phyloP scores from a whole-genome alignment of 2,888 invertebrate genomes.

The Orthonevra nobilis region DNA sequence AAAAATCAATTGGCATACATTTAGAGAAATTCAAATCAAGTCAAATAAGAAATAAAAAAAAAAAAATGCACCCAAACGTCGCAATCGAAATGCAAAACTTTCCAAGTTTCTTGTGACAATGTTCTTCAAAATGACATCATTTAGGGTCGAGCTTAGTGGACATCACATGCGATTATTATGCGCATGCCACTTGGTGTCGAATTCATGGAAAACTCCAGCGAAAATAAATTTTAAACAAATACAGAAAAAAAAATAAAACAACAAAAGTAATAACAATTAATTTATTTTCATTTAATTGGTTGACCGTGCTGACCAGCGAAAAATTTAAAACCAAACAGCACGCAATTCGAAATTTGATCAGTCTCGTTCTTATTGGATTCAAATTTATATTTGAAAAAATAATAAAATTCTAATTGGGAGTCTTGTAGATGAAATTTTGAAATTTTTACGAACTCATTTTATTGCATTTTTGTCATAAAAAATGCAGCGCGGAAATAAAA shows the following conservation, averaged over 20 bases:
- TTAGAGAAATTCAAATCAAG: no score
- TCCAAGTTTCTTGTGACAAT: slow-evolving; percentile 32
- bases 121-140: slow-evolving; percentile 43
- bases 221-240: slow-evolving; percentile 5
- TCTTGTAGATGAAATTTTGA: not conserved
- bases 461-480: slow-evolving; percentile 24
- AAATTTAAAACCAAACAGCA: not conserved
- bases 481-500: not conserved
- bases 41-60: slow-evolving; percentile 6
- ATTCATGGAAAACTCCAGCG: slow-evolving; percentile 39
- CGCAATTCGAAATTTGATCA: not conserved
- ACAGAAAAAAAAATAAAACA: not conserved
- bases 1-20: slow-evolving; percentile 50
- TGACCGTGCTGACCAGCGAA: not conserved
- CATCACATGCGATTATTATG: not conserved
- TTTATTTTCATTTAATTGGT: slow-evolving; percentile 13
- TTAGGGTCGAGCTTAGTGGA: not conserved
- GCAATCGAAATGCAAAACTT: slow-evolving; percentile 8
- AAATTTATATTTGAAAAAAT: not conserved
- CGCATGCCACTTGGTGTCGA: slow-evolving; percentile 16
- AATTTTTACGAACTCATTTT: slow-evolving; percentile 17
- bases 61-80: slow-evolving; percentile 2
- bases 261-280: not conserved
- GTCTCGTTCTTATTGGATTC: not conserved
- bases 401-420: no score